Evolutionary conservation across 2,113 vertebrate species (phyloP), one percentile per base, ranked within the genome.

Genomic region (Pycnonotus jocosus): DNA sequence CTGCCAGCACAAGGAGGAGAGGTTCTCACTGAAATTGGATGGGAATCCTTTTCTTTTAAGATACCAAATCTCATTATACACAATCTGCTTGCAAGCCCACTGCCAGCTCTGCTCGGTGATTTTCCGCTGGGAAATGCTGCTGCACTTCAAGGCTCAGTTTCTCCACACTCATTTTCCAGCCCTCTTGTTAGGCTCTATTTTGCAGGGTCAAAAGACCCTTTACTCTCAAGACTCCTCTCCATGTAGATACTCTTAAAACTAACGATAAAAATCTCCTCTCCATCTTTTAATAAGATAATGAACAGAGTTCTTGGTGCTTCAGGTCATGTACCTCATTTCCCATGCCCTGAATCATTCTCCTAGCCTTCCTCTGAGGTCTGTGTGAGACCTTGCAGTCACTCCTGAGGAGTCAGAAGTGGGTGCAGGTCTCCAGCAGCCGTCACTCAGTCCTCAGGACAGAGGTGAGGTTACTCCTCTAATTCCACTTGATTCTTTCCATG

Each of bases 141-240:
- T 54, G 15, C 11, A 40, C 45, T 84, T 94, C 86, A 93, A 81
- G 77, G 69, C 60, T 91, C 66, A 74, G 70, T 90, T 95, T 89
- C 80, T 91, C 56, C 91, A 79, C n/a, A 6, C 28, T 92, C 44
- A 31, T 86, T 82, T 93, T 71, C 51, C 83, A 93, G 51, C 22
- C 77, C 45, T 81, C 91, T 89, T 60, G 57, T 93, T 91, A 93
- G 81, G 83, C 61, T 92, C 61, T 72, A 24, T 86, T 95, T 81
- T 84, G 65, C 86, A 93, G 94, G 95, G 94, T 95, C 86, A 95
- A 93, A 96, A 95, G 69, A 81, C 81, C 57, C 83, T 92, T 89
- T 80, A 79, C 69, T 81, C 83, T 93, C 69, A 78, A 68, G 69
- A 56, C 40, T 81, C 33, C 44, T 91, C 61, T 92, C 61, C 70